Evolutionary conservation across 2,888 invertebrate species (phyloP).

Genomic region (Agonopterix alstromeriana): DNA sequence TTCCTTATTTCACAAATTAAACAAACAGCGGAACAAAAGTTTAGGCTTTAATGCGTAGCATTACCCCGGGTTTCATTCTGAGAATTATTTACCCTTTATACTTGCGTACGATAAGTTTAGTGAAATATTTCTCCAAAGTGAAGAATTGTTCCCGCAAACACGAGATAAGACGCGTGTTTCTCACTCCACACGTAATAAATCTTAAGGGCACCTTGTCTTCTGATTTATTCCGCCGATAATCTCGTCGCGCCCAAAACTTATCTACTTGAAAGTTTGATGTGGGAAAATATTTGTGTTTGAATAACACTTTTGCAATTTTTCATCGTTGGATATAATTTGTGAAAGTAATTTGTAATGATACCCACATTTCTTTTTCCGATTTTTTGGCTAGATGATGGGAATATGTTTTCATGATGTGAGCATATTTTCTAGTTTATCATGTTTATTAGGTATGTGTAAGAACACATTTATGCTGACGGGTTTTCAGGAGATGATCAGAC

Average conservation of each 20-base stretch:
- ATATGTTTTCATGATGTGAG: too few species aligned
- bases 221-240: conserved; percentile 56
- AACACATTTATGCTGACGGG: too few species aligned
- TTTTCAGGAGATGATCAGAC: too few species aligned
- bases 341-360: too few species aligned
- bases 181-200: conserved; percentile 40
- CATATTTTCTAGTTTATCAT: too few species aligned
- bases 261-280: conserved; percentile 30
- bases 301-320: too few species aligned
- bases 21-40: conserved; percentile 1
- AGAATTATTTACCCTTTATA: background rate
- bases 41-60: background rate
- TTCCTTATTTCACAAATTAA: conserved; percentile 1
- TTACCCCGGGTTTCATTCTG: background rate
- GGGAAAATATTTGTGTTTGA: conserved; percentile 4
- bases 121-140: background rate
- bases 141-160: conserved; percentile 30
- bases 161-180: conserved; percentile 28
- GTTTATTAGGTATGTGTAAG: too few species aligned
- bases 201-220: conserved; percentile 34
- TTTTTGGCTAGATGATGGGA: too few species aligned
- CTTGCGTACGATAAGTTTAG: background rate
- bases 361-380: too few species aligned
- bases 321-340: too few species aligned
- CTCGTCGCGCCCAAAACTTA: conserved; percentile 39